phyloP scores from a whole-genome alignment of 1,140 invertebrate genomes.

The Orius insidiosus region DNA sequence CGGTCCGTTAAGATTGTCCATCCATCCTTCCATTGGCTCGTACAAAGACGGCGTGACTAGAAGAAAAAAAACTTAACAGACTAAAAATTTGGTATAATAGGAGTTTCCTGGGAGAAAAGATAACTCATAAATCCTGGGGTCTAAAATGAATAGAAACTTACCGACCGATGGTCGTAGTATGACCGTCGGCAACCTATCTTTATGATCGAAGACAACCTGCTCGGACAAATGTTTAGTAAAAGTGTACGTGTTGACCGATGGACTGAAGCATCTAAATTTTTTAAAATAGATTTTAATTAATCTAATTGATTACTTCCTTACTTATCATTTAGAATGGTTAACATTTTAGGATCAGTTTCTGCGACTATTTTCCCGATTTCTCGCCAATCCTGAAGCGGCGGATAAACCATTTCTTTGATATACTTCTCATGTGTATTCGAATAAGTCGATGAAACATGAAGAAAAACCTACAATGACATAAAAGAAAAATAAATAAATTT shows the following conservation, averaged over 20 bases:
- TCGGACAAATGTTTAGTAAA: conserved; percentile 85
- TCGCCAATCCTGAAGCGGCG: conserved; percentile 39
- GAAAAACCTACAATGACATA: conserved; percentile 53
- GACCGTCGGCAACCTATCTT: conserved; percentile 64
- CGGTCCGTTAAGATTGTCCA: no score
- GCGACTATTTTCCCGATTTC: conserved; percentile 38
- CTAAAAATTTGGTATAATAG: no score
- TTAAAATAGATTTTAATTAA: not conserved
- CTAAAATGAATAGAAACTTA: no score
- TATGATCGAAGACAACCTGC: conserved; percentile 58
- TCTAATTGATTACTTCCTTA: not conserved
- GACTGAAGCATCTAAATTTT: conserved; percentile 28
- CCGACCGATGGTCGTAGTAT: conserved; percentile 94
- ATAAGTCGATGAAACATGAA: conserved; percentile 80
- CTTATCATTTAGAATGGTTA: not conserved
- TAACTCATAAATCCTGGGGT: no score
- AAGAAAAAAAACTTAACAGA: no score
- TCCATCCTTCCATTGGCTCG: no score
- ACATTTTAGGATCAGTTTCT: conserved; percentile 39
- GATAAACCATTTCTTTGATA: conserved; percentile 66
- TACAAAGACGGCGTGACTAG: no score
- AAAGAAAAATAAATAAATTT: no score
- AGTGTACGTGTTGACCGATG: conserved; percentile 77
- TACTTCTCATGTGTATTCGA: conserved; percentile 69
- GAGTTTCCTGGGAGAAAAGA: no score